These are phyloP conservation scores for Acrobasis repandana DNA, from an alignment of 2,888 invertebrate species.

Conservation along the genomic window DNA sequence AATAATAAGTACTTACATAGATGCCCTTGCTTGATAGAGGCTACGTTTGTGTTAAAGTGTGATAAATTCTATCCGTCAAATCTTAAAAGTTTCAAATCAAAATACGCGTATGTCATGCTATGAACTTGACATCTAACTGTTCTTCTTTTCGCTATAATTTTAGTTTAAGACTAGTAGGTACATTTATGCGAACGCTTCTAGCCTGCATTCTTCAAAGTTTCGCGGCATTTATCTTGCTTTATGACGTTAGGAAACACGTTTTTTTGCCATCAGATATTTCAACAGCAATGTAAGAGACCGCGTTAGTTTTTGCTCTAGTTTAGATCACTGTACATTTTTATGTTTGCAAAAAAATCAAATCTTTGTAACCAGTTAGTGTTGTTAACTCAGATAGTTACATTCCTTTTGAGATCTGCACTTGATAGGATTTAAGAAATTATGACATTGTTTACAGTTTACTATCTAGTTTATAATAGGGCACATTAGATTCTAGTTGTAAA, in stretches of 20 bases:
- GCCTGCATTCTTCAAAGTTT: constrained; percentile 8
- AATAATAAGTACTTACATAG: too few relatives aligned
- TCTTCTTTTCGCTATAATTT: neutral
- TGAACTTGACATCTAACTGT: neutral
- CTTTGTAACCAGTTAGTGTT: neutral
- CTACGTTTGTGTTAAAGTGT: too few relatives aligned
- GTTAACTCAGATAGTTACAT: constrained; percentile 3
- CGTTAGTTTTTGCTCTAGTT: constrained; percentile 15
- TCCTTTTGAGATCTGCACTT: neutral
- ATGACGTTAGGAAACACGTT: constrained; percentile 9
- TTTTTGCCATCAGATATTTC: constrained; percentile 15
- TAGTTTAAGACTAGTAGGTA: neutral
- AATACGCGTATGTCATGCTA: too few relatives aligned
- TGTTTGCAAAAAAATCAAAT: constrained; percentile 12
- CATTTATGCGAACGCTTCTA: neutral
- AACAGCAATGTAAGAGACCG: constrained; percentile 14
- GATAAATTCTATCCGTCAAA: neutral
- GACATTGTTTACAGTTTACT: neutral
- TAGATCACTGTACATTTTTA: constrained; percentile 9
- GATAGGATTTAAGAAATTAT: neutral
- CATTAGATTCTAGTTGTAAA: too few relatives aligned
- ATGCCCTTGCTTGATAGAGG: too few relatives aligned
- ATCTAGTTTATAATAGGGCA: too few relatives aligned
- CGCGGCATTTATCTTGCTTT: constrained; percentile 10
- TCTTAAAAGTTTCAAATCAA: neutral